Evolutionary conservation across 2,888 invertebrate genomes (phyloP), one percentile per base, ranked within the genome.

Genomic region (Meloe dianella): DNA sequence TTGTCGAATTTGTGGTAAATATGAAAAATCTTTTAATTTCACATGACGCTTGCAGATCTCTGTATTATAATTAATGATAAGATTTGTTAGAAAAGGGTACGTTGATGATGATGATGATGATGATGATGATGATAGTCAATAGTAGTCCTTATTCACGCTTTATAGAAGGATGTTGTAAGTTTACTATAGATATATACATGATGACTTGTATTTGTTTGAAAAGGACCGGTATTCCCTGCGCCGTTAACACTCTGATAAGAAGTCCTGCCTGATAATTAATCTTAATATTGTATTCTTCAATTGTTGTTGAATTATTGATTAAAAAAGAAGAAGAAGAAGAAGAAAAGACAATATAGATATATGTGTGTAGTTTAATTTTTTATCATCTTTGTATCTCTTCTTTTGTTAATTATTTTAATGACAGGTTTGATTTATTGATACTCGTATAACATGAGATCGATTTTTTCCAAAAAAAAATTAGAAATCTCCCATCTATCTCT

Each of bases 251-350:
- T 20, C 77, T 77, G 80, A 81, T 81, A 80, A 81, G 80, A 74
- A 74, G 68, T 65, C 72, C 66, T 67, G 71, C 68, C 68, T 17
- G 74, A 80, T 82, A 81, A 83, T 82, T 82, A 82, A 83, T 83
- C 83, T 83, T 83, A 80, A 83, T 83, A 82, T 81, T 80, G 77
- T 80, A 82, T 83, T 82, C 82, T 81, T 79, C 79, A 74, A 80
- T 81, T 80, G 80, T 74, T 77, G 47, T 47, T 47, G 47, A 47
- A 47, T 47, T 47, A 47, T 47, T 47, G 47, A 47, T 47, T 47
- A 20, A 47, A 47, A 47, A n/a, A n/a, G n/a, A n/a, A n/a, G n/a
- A n/a, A n/a, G n/a, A n/a, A n/a, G n/a, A n/a, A n/a, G n/a, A n/a
- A n/a, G n/a, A n/a, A 47, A 20, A 20, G 12, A 47, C 17, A 47